phyloP scores from a whole-genome alignment of 2,113 vertebrate genomes.

The Glaucidium brasilianum region DNA sequence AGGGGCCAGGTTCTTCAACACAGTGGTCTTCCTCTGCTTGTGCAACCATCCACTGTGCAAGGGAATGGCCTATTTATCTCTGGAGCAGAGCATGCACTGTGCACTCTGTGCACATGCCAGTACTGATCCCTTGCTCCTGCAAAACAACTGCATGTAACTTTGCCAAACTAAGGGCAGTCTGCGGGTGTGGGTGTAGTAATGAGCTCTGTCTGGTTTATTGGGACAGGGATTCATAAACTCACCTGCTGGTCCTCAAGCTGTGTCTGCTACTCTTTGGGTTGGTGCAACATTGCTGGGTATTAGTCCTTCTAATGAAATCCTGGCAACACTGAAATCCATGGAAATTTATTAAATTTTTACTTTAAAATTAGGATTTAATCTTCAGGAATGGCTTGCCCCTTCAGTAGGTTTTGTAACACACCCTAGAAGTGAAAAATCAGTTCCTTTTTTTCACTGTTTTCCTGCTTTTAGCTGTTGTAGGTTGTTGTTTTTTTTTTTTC shows the following conservation, averaged over 20 bases:
- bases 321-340: not conserved
- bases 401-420: not conserved
- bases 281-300: not conserved
- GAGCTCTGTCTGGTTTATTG: not conserved
- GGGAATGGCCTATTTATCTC: not conserved
- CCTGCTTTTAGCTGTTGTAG: not conserved
- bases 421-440: not conserved
- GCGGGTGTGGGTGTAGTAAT: not conserved
- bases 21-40: not conserved
- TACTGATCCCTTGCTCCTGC: too few relatives aligned
- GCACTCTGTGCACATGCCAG: accelerated
- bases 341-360: not conserved
- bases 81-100: not conserved
- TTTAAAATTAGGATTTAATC: not conserved
- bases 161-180: not conserved
- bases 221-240: not conserved
- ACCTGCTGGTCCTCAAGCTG: not conserved
- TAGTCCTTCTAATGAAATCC: not conserved
- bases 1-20: not conserved
- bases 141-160: not conserved
- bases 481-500: not conserved
- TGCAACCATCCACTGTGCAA: not conserved
- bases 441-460: not conserved
- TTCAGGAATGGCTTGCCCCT: not conserved
- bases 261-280: not conserved